Evolutionary conservation across 2,113 vertebrate species (phyloP).

Genomic region (Vombatus ursinus): DNA sequence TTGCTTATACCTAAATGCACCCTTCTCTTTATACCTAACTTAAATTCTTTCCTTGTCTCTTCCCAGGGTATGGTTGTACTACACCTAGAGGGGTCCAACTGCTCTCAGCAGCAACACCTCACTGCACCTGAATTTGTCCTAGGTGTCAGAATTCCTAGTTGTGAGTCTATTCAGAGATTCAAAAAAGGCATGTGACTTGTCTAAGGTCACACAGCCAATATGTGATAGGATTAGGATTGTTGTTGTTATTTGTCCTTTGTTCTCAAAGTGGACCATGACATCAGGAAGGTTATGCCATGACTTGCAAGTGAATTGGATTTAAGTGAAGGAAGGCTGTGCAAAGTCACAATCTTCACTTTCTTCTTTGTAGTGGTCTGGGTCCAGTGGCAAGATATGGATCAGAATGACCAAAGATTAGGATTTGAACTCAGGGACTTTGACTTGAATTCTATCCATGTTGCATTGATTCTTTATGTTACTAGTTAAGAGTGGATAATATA

Average conservation of each 20-base stretch:
- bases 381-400: too few species aligned
- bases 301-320: too few species aligned
- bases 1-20: background rate
- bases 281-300: too few species aligned
- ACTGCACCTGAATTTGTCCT: background rate
- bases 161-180: background rate
- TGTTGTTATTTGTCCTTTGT: too few species aligned
- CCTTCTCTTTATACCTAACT: background rate
- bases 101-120: background rate
- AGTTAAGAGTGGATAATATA: background rate
- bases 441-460: background rate
- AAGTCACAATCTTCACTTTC: too few species aligned
- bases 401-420: background rate
- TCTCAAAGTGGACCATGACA: too few species aligned
- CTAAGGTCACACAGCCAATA: background rate
- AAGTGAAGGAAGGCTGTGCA: too few species aligned
- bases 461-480: background rate
- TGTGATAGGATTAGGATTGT: background rate
- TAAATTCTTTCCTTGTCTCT: background rate
- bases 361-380: too few species aligned
- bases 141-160: background rate
- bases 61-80: background rate
- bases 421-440: background rate
- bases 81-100: background rate
- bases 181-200: background rate